phyloP scores from a whole-genome alignment of 2,888 invertebrate species.

The Venusia cambrica region DNA sequence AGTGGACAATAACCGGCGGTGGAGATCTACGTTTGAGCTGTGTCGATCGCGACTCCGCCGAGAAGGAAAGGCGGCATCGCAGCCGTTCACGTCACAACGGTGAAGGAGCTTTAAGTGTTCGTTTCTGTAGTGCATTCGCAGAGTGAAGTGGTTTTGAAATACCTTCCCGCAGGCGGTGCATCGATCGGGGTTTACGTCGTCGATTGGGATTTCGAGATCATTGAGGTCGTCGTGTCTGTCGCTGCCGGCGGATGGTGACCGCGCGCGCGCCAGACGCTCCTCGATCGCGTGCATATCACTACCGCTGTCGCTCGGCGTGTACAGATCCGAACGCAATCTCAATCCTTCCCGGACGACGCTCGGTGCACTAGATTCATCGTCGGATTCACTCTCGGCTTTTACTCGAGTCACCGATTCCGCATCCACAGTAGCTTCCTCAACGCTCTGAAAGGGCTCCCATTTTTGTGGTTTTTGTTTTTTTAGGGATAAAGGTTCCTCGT shows the following conservation, averaged over 20 bases:
- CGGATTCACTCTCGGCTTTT: conserved; percentile 77
- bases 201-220: conserved; percentile 89
- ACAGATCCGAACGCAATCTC: conserved; percentile 67
- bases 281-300: conserved; percentile 76
- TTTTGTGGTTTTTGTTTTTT: conserved; percentile 74
- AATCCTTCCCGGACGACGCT: conserved; percentile 74
- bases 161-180: conserved; percentile 94
- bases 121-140: conserved; percentile 95
- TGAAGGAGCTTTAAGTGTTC: conserved; percentile 95
- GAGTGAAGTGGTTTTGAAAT: conserved; percentile 94
- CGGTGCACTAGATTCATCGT: conserved; percentile 72
- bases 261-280: conserved; percentile 75
- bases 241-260: conserved; percentile 70
- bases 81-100: conserved; percentile 93
- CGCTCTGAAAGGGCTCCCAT: conserved; percentile 71
- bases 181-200: conserved; percentile 92
- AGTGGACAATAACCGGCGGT: conserved; percentile 75
- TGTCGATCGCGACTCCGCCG: conserved; percentile 84
- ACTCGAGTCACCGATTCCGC: conserved; percentile 64
- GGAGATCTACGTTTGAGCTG: conserved; percentile 80
- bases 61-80: conserved; percentile 95
- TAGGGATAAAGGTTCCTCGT: conserved; percentile 68
- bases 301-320: conserved; percentile 77
- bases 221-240: conserved; percentile 69
- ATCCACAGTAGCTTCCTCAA: conserved; percentile 63